A percentile compares a stretch with the other conserved stretches of the same genome.
Conservation (phyloP, 2,113 vertebrate species). For the Coreoperca whiteheadi region DNA sequence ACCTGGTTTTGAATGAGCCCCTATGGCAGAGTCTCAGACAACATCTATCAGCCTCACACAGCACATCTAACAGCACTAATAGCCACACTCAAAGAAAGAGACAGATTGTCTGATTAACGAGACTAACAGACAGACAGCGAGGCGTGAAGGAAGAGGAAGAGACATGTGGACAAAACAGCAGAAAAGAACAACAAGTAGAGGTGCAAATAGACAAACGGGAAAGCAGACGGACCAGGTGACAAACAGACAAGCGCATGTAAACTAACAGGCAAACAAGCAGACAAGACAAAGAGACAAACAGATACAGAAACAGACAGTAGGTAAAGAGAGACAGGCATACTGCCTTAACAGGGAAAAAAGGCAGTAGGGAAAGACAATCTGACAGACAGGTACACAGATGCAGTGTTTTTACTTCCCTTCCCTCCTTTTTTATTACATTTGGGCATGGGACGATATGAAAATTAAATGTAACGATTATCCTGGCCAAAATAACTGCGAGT, state of each 20-base stretch:
- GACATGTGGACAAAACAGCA: constrained; percentile 30
- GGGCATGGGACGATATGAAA: too few relatives aligned
- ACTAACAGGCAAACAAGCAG: background rate
- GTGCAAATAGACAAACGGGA: background rate
- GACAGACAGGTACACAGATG: background rate
- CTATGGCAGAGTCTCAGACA: constrained; percentile 63
- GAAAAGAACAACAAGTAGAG: constrained; percentile 32
- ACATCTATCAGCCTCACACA: constrained; percentile 62
- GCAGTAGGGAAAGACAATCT: background rate
- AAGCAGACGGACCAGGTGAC: background rate
- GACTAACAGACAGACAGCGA: constrained; percentile 34
- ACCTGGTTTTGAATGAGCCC: constrained; percentile 78
- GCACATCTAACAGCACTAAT: constrained; percentile 62
- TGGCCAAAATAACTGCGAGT: too few relatives aligned
- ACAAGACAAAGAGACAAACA: constrained; percentile 3
- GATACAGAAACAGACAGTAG: background rate
- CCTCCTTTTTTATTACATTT: background rate
- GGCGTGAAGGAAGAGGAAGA: background rate
- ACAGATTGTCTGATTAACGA: constrained; percentile 45
- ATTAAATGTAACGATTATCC: too few relatives aligned
- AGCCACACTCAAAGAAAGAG: constrained; percentile 50
- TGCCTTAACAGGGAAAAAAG: background rate
- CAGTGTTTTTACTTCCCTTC: background rate
- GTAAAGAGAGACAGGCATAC: background rate
- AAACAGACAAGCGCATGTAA: background rate